phyloP scores from a whole-genome alignment of 1,140 invertebrate genomes.

The Myzus persicae region DNA sequence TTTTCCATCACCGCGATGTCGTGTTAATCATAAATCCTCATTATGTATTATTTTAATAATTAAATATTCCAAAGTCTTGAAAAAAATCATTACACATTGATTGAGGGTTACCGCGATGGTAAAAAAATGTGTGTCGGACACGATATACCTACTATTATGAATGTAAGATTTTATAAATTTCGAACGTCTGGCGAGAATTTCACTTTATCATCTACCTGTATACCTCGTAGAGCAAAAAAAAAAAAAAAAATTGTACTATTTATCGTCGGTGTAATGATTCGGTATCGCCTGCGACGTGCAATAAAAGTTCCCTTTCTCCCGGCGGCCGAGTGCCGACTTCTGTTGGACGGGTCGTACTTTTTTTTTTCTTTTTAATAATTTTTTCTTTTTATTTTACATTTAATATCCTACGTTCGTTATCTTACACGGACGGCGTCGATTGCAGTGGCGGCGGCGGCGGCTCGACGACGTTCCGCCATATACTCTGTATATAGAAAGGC shows the following conservation, averaged over 20 bases:
- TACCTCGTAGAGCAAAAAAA: neutral
- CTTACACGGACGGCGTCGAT: neutral
- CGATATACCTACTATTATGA: neutral
- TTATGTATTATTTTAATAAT: neutral
- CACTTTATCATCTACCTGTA: slow-evolving; percentile 4
- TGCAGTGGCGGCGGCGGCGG: neutral
- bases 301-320: slow-evolving; percentile 20
- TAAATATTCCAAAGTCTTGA: neutral
- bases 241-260: slow-evolving; percentile 2
- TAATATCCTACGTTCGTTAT: neutral
- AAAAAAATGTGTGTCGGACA: neutral
- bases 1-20: neutral
- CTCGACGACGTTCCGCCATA: neutral
- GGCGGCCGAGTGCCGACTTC: neutral
- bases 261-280: neutral
- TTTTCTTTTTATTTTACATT: neutral
- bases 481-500: slow-evolving; percentile 7
- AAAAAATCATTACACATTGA: neutral
- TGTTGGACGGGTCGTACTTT: neutral
- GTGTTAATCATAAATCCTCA: neutral
- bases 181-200: neutral
- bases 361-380: neutral
- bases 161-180: slow-evolving; percentile 11
- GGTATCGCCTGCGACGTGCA: neutral
- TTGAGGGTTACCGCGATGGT: neutral